A percentile compares a stretch with the other conserved stretches of the same genome.
Evolutionary conservation across 2,888 invertebrate species (phyloP).

Genomic region (Melanophora roralis): DNA sequence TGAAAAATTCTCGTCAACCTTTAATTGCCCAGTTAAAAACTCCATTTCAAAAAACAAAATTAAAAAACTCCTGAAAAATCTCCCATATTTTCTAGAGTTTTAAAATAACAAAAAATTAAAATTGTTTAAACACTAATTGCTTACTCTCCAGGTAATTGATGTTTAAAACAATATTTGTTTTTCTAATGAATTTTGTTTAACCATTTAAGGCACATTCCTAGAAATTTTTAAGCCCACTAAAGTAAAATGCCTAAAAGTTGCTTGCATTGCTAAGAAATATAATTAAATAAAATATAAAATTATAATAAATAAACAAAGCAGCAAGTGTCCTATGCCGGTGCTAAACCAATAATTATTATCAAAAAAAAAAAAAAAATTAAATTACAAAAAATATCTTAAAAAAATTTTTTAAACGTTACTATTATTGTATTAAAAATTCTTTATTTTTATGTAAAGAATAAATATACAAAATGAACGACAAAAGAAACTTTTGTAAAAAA

Average conservation of each 20-base stretch:
- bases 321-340: slow-evolving; percentile 77
- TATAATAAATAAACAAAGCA: slow-evolving; percentile 64
- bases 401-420: slow-evolving; percentile 51
- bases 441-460: slow-evolving; percentile 27
- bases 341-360: slow-evolving; percentile 70
- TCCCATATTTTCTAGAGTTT: slow-evolving; percentile 37
- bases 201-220: slow-evolving; percentile 23
- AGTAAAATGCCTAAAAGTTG: background rate
- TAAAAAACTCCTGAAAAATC: slow-evolving; percentile 9
- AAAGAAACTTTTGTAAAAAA: background rate
- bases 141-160: slow-evolving; percentile 5
- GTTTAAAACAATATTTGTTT: background rate
- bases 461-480: slow-evolving; percentile 7
- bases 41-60: slow-evolving; percentile 8
- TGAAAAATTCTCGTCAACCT: background rate
- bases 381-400: slow-evolving; percentile 44
- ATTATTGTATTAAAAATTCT: slow-evolving; percentile 40
- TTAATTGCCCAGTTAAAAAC: slow-evolving; percentile 21
- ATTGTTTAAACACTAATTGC: background rate
- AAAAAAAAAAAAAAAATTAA: slow-evolving; percentile 47
- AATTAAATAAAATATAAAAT: slow-evolving; percentile 12
- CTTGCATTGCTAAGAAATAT: slow-evolving; percentile 33
- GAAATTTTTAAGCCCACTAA: background rate
- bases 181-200: background rate
- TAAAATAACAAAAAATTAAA: background rate